Evolutionary conservation across 2,797 vertebrate genomes (phyloP), one percentile per base, ranked within the genome.

Genomic region (Pseudochirops cupreus): DNA sequence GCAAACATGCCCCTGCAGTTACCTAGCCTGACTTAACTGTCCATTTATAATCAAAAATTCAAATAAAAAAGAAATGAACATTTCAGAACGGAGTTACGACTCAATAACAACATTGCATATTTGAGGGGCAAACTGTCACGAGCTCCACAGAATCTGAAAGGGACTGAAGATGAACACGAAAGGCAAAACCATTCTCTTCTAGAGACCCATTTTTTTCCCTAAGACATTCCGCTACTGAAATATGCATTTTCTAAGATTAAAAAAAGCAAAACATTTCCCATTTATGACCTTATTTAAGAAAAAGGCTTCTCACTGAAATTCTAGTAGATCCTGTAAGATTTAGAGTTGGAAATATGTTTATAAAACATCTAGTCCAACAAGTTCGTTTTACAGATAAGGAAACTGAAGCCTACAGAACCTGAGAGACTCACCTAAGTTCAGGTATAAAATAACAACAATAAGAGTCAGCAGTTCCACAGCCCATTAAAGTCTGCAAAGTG

Each of bases 21-120:
- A 92, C 24, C 56, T 67, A 82, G 53, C 67, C 92, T 55, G 96
- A 96, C 28, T 90, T 90, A 96, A 91, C n/a, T 94, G 92, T 26
- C 98, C 95, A 94, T 95, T 93, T 98, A 98, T 95, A 96, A 56
- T 95, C 92, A 97, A 98, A 98, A 98, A 96, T 90, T 96, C 87
- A 98, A 97, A 96, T 94, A 94, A 97, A 94, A 26, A 67, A 95
- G 90, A 98, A 97, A 98, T 94, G 96, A 93, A 96, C 98, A 96
- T 96, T 97, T 97, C 94, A 97, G 91, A 97, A 95, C 97, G 87
- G 97, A 98, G 97, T 67, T 96, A 94, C 97, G 93, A 95, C 94
- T 96, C 97, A 96, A 98, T 95, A 97, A 96, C 96, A 0, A 96
- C 92, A 97, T 96, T 96, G 91, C 91, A 94, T 91, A 90, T 93